A percentile compares a stretch with the other conserved stretches of the same genome.
These are phyloP conservation scores for Crossocerus cetratus DNA, from an alignment of 2,888 invertebrate genomes.

Conservation along the genomic window DNA sequence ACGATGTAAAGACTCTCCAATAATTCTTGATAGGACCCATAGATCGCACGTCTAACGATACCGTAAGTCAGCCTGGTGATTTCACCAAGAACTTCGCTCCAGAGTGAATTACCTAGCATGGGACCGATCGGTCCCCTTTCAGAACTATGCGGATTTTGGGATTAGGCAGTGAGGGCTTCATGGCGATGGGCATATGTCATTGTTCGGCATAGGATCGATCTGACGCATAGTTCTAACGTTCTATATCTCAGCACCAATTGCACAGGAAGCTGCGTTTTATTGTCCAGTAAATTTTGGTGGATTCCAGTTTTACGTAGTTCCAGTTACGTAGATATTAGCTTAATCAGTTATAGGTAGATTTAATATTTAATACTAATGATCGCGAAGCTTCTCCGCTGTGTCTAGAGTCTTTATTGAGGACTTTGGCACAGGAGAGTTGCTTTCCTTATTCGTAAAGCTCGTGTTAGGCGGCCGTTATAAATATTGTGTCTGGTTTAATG, in stretches of 20 bases:
- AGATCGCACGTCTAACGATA: constrained; percentile 16
- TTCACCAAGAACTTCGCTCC: constrained; percentile 5
- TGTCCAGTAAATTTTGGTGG: no score
- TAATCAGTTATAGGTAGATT: no score
- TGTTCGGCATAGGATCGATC: no score
- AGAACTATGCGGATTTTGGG: constrained; percentile 7
- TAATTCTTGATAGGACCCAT: constrained; percentile 18
- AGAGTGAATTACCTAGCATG: constrained; percentile 12
- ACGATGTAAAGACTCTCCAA: constrained; percentile 61
- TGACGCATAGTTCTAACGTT: background rate
- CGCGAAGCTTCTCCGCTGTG: no score
- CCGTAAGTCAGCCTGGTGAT: constrained; percentile 9
- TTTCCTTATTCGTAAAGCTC: background rate
- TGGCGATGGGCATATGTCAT: no score
- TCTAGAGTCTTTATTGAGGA: no score
- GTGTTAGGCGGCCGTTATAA: background rate
- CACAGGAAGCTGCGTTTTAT: background rate
- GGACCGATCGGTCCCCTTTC: constrained; percentile 6
- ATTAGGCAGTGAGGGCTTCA: no score
- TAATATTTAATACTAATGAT: no score
- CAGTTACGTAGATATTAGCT: no score
- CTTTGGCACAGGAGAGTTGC: background rate
- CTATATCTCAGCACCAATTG: background rate
- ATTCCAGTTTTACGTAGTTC: no score
- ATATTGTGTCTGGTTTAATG: background rate